Evolutionary conservation across 92 coral and sea anemone genomes (phyloP), one percentile per base, ranked within the genome.

Genomic region (Micromussa lordhowensis): DNA sequence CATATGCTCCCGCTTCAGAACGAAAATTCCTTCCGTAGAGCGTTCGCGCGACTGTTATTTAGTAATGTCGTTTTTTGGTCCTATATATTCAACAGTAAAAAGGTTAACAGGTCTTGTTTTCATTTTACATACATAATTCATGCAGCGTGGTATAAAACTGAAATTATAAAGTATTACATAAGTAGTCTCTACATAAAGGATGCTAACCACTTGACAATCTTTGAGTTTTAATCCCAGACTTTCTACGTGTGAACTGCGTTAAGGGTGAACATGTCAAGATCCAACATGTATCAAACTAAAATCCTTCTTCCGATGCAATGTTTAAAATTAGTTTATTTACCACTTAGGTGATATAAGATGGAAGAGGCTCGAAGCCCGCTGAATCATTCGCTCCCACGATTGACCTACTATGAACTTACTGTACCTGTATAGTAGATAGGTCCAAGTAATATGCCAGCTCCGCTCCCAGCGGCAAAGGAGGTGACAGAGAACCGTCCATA

Each of bases 381-480:
- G 51, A 44, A 44, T 44, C 10, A 61, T 22, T 55, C 5, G 4
- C 68, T 26, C 32, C 14, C 5, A 66, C 10, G n/a, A 66, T 66
- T 61, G 14, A 24, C 14, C 6, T 29, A 66, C 26, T n/a, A 17
- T 77, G 17, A 32, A 32, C 21, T 53, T 24, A 82, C 94, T 29
- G 51, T 68, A 95, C 98, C 96, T 36, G 94, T 85, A 57, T 92
- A 95, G 69, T 95, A 95, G 19, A 94, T 77, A 19, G 98, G 98
- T 15, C 98, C 98, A 1, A 92, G 58, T 0, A 95, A 76, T 34
- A 95, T 95, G 5, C 98, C 98, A 28, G 95, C 96, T 19, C 98
- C 98, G 30, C 95, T 94, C 0, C 98, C 98, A 18, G 98, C 98
- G 12, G 98, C 95, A 51, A 95, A 95, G 4, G 94, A 87, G 7